Base-by-base conservation (phyloP, 2,113 vertebrate genomes). In the Potamarius usumacintae region DNA sequence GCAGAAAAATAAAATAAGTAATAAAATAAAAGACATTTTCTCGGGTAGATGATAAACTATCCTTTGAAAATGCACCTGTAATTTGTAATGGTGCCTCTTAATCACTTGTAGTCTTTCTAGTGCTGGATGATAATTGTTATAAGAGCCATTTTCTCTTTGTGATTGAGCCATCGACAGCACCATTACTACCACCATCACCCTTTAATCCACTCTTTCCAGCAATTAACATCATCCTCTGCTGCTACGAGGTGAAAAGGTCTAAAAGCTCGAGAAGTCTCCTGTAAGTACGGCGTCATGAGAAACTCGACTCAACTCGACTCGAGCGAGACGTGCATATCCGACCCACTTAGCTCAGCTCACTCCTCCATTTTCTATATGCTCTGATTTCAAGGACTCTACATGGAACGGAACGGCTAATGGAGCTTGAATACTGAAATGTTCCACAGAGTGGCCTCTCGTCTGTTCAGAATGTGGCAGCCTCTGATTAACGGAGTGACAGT, bases 381-480 rank as follows among this genome's bases (percentile, higher is more conserved):
- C 88, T 87, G 86, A 89, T 91, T 90, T 93, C 90, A 94, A 93
- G 93, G 91, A 90, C 85, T 87, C 82, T 87, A 85, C 74, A 76
- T 83, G 88, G 76, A 86, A 87, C 88, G 87, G 76, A 82, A 82
- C 67, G 77, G 20, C 89, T 94, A 95, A 93, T 94, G 92, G 90
- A 92, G 88, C 93, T 92, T 94, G 92, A 94, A 95, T 93, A 91
- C 93, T 89, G 89, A 91, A 42, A 86, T 78, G 91, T 92, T 94
- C 90, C 89, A 89, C 85, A 91, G 89, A 93, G 89, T 74, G 90
- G 89, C 78, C 92, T 91, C 86, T 92, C 87, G 86, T 93, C 88
- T 83, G 50, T 76, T 90, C n/a, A 18, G n/a, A 50, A 91, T 63
- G 79, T 91, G 93, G 90, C 92, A 92, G 92, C 89, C 90, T 88